A percentile compares a stretch with the other conserved stretches of the same genome.
Evolutionary conservation across 2,888 invertebrate species (phyloP).

Genomic region (Aporophyla nigra): DNA sequence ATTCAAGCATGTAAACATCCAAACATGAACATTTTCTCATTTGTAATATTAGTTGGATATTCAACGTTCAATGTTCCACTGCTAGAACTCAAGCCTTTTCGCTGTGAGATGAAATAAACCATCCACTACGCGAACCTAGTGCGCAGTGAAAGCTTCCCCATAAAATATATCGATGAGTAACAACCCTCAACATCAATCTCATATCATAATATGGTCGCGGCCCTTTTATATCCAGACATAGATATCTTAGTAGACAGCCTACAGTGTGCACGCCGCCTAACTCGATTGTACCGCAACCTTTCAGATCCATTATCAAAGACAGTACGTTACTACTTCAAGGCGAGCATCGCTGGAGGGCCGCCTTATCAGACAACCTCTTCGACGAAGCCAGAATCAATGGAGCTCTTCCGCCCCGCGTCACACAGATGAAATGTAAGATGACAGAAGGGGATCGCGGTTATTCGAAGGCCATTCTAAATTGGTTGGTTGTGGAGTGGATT

Average conservation of each 20-base stretch:
- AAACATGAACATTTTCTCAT: too few relatives aligned
- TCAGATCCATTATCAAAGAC: slow-evolving; percentile 76
- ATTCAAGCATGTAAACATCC: too few relatives aligned
- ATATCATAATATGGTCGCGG: slow-evolving; percentile 11
- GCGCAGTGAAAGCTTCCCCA: neutral
- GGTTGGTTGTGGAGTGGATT: slow-evolving; percentile 66
- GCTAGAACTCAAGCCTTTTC: too few relatives aligned
- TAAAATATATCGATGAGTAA: slow-evolving; percentile 10
- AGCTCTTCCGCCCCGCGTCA: slow-evolving; percentile 54
- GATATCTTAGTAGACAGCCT: slow-evolving; percentile 30
- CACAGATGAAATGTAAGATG: slow-evolving; percentile 42
- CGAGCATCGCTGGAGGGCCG: slow-evolving; percentile 70
- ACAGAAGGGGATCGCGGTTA: slow-evolving; percentile 45
- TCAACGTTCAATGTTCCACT: neutral
- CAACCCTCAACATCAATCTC: slow-evolving; percentile 14
- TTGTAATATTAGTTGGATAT: too few relatives aligned
- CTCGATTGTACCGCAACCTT: slow-evolving; percentile 70
- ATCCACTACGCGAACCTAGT: neutral
- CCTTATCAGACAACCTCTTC: slow-evolving; percentile 74
- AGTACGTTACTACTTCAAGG: slow-evolving; percentile 75
- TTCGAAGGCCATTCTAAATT: slow-evolving; percentile 64
- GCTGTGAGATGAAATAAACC: neutral
- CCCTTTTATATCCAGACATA: slow-evolving; percentile 35
- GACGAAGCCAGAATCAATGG: slow-evolving; percentile 69
- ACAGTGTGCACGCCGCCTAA: slow-evolving; percentile 56